Conservation (phyloP, 1,140 invertebrate genomes). For the Cyclargus thomasi region DNA sequence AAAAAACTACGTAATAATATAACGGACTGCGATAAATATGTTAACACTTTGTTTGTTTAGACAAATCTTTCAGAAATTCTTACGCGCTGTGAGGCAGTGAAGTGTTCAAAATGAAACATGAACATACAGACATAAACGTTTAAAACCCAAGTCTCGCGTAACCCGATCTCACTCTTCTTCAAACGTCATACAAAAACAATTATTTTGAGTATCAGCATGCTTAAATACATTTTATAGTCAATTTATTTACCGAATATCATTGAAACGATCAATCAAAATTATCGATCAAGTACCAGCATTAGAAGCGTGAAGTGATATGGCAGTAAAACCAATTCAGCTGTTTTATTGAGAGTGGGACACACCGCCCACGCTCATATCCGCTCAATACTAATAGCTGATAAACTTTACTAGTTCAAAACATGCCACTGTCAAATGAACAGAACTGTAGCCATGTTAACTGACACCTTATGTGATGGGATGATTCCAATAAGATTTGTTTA, state of each 20-base stretch:
- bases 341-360: slow-evolving; percentile 31
- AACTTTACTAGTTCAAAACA: background rate
- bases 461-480: background rate
- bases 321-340: slow-evolving; percentile 40
- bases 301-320: slow-evolving; percentile 28
- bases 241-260: slow-evolving; percentile 4
- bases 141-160: too few species aligned
- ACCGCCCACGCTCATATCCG: slow-evolving; percentile 17
- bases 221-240: background rate
- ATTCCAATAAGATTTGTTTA: background rate
- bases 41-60: too few species aligned
- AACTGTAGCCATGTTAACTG: background rate
- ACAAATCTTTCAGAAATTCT: too few species aligned
- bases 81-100: too few species aligned
- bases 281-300: slow-evolving; percentile 30
- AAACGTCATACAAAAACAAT: too few species aligned
- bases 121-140: too few species aligned
- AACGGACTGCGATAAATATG: too few species aligned
- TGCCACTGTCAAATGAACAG: background rate
- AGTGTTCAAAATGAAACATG: too few species aligned
- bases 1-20: too few species aligned
- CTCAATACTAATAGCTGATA: slow-evolving; percentile 12
- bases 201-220: background rate
- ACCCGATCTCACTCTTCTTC: too few species aligned
- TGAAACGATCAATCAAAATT: slow-evolving; percentile 45